These are phyloP conservation scores for Osmoderma eremita DNA, from an alignment of 2,888 invertebrate species.

Conservation along the genomic window DNA sequence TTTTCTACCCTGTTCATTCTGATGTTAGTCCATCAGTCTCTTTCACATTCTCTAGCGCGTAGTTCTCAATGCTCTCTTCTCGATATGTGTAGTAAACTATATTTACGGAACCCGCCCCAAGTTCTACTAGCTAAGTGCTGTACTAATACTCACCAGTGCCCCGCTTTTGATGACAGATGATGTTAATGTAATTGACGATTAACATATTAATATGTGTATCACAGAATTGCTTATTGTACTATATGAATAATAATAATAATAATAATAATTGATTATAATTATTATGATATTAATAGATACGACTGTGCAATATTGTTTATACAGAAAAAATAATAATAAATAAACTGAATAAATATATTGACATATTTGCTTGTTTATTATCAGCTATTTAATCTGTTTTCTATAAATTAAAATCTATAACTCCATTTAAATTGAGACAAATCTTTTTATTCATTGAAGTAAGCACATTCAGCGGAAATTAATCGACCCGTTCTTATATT, in stretches of 20 bases:
- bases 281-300: slow-evolving; percentile 48
- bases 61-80: slow-evolving; percentile 28
- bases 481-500: too few species aligned
- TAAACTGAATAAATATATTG: slow-evolving; percentile 48
- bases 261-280: slow-evolving; percentile 43
- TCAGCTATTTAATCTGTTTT: slow-evolving; percentile 12
- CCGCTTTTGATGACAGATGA: slow-evolving; percentile 49
- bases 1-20: neutral
- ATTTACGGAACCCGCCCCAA: slow-evolving; percentile 42
- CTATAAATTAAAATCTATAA: neutral
- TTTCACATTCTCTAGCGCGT: slow-evolving; percentile 31
- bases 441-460: too few species aligned
- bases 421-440: too few species aligned
- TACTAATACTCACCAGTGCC: slow-evolving; percentile 47
- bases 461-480: too few species aligned
- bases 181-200: slow-evolving; percentile 38
- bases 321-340: slow-evolving; percentile 55
- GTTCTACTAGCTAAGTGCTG: slow-evolving; percentile 46
- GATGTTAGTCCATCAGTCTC: slow-evolving; percentile 9
- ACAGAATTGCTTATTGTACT: slow-evolving; percentile 58
- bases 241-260: slow-evolving; percentile 45
- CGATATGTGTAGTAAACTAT: slow-evolving; percentile 32
- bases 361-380: slow-evolving; percentile 39
- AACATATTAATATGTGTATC: slow-evolving; percentile 54
- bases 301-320: slow-evolving; percentile 62